Evolutionary conservation across 2,888 invertebrate species (phyloP), one percentile per base, ranked within the genome.

Genomic region (Altica lythri): DNA sequence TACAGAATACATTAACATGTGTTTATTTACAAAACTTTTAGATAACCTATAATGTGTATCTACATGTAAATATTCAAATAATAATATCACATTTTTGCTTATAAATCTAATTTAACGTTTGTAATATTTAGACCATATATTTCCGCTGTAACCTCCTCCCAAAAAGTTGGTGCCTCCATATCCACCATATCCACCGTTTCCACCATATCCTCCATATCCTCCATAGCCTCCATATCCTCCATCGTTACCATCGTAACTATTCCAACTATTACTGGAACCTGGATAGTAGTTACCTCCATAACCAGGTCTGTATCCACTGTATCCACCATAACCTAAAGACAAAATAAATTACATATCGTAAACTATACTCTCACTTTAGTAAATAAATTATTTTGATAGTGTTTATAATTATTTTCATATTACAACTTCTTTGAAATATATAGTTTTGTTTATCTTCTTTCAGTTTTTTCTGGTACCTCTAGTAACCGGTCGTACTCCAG

Each of bases 101-200:
- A n/a, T n/a, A n/a, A n/a, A n/a, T n/a, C n/a, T n/a, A n/a, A n/a
- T 10, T 29, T 29, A 29, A n/a, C 22, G 10, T 13, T 48, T 48
- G 32, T 50, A 17, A 37, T 53, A 57, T 53, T 56, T 60, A 32
- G 53, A 51, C 25, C 57, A 59, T 16, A 12, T 5, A 14, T 13
- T 40, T n/a, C 62, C 59, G 13, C 64, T 61, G 47, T 62, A 62
- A 18, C 56, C 62, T 17, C 48, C 54, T 51, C 64, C 65, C 34
- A 66, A 49, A 38, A 37, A 59, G 29, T 64, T 64, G 4, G 60
- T 60, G 22, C 59, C 53, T 12, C 55, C 52, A 10, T 45, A 34
- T 12, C 35, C 16, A 9, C n/a, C n/a, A n/a, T n/a, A n/a, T n/a
- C 37, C 14, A 18, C 25, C 32, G 27, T 47, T 37, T 17, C 47